Evolutionary conservation across 2,888 invertebrate species (phyloP).

Genomic region (Napeogenes inachia): DNA sequence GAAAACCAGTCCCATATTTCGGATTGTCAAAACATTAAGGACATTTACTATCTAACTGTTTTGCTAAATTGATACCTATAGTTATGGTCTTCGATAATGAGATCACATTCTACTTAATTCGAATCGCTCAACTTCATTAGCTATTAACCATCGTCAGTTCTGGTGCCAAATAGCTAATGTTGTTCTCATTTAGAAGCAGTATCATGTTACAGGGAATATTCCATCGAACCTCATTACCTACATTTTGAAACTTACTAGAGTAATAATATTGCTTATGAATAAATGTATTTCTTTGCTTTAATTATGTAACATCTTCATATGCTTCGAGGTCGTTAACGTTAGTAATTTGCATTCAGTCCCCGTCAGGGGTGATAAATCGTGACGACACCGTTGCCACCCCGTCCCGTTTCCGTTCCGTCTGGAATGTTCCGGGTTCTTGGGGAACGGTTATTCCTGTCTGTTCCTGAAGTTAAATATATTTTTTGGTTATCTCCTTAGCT

Average conservation of each 20-base stretch:
- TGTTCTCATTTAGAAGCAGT: not conserved
- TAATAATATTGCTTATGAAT: not conserved
- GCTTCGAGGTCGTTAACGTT: constrained; percentile 7
- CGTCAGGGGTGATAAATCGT: constrained; percentile 22
- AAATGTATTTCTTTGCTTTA: not conserved
- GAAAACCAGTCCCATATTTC: no score
- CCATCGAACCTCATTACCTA: not conserved
- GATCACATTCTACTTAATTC: not conserved
- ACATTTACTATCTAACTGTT: no score
- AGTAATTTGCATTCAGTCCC: constrained; percentile 22
- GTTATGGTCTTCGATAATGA: not conserved
- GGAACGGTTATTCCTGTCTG: constrained; percentile 8
- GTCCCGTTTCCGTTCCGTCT: constrained; percentile 22
- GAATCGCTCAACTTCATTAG: not conserved
- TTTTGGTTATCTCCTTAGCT: constrained; percentile 3
- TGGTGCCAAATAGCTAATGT: constrained; percentile 5
- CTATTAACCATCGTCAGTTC: not conserved
- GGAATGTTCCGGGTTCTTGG: constrained; percentile 20
- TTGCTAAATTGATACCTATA: not conserved
- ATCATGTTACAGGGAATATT: constrained; percentile 3
- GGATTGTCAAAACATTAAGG: no score
- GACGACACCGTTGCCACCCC: constrained; percentile 18
- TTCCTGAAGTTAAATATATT: constrained; percentile 3
- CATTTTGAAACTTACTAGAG: not conserved
- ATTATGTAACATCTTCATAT: constrained; percentile 5